Base-by-base conservation (phyloP, 2,797 vertebrate species). In the Rhynchonycteris naso region DNA sequence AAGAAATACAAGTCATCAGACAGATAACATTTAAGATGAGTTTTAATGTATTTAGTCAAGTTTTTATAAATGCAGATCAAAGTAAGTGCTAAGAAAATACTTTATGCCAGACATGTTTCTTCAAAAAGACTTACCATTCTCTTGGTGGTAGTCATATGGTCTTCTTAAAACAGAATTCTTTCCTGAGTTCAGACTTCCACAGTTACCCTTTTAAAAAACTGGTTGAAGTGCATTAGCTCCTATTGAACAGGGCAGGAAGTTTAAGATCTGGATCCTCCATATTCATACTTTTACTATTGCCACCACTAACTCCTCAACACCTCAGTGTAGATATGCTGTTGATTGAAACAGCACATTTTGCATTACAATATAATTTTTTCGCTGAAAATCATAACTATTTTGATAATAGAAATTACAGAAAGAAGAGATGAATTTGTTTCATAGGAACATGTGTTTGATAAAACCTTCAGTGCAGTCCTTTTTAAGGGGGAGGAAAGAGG, bases 31-130 rank as follows among this genome's bases (percentile, higher is more conserved):
- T 58, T 95, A 30, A 65, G 72, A 84, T 30, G 11, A 19, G 1
- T 2, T 21, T 81, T 59, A 50, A 19, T 26, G 0, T 88, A 22
- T 43, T 28, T 88, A 16, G 8, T 71, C 61, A 65, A 30, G 9
- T n/a, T 71, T 94, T 88, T 61, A 13, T 10, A 94, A 19, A 22
- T 71, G 7, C 28, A 88, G 18, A 50, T 87, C 15, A 90, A 43
- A 68, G 10, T 35, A 80, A 54, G 65, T 10, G 1, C 28, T 69
- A 54, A 75, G 54, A 24, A 74, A 63, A 58, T 72, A 58, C 38
- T 90, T 84, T 24, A 88, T 81, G 7, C 33, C 28, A 87, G n/a
- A 80, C 83, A 68, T 78, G 16, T 72, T 88, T 88, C 33, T 33
- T 74, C 26, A 26, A 74, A 5, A 12, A 63, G 2, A 68, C 50